Base-by-base conservation (phyloP, 2,797 vertebrate genomes). In the Diceros bicornis region DNA sequence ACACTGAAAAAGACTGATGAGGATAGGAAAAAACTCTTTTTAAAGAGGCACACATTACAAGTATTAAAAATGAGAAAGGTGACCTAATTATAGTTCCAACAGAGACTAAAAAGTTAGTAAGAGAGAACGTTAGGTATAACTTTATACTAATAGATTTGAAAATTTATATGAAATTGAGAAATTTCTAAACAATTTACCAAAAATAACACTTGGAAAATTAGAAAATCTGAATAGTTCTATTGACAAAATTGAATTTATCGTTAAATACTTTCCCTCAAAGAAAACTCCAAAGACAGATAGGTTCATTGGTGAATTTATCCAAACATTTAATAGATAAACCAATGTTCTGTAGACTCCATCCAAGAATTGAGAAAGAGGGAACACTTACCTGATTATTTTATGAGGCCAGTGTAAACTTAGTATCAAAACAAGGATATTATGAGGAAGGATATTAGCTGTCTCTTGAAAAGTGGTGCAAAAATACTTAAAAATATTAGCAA, bases 171-270 rank as follows among this genome's bases (percentile, higher is more conserved):
- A 90, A 61, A 69, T 82, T 71, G 10, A 79, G 50, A 75, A 68
- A 88, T 82, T 91, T 92, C 92, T 82, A 44, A 92, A 47, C 4
- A 77, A 11, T 21, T 25, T 82, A 34, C 4, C 37, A 44, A 91
- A 89, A 95, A 61, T 71, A 82, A 32, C 34, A 44, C 23, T 74
- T 77, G 47, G 68, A 94, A 90, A 92, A 71, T 82, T 59, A 61
- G 47, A 89, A 93, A 57, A 27, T 91, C 4, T 84, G 34, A 59
- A 50, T 91, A 72, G 13, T 87, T 91, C 12, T 72, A 3, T 84
- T 89, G 44, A 34, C 6, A 91, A 82, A 74, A 91, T 81, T 59
- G 21, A 44, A 52, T 77, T 92, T 62, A 34, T 87, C 18, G 59
- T 79, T 79, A 17, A 71, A 87, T 57, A 34, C 27, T 4, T 50